Evolutionary conservation across 2,797 vertebrate genomes (phyloP), one percentile per base, ranked within the genome.

Genomic region (Mormyrops boulengeri): DNA sequence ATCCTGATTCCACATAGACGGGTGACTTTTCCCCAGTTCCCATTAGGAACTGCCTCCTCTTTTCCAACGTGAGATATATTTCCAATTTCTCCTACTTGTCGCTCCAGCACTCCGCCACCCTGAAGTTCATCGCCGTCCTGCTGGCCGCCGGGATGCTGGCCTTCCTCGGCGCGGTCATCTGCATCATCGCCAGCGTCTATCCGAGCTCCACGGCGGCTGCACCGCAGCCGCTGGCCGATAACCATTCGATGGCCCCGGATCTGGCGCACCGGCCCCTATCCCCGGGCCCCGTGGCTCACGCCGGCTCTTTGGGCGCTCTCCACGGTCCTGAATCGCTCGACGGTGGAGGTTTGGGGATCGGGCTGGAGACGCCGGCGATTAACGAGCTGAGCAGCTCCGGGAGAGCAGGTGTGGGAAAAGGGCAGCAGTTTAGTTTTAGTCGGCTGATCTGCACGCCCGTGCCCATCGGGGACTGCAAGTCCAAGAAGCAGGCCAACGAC

Each of bases 101-200:
- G 93, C 88, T 91, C 88, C 3, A 22, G 84, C 52, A 91, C 92
- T 93, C 94, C 95, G 96, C 96, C 94, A 99, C 95, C 97, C 98
- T 99, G 98, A 99, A 99, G 98, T 98, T 99, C 97, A 97, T 99
- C 88, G 97, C 97, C 90, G 95, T 98, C 88, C 97, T 99, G 91
- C 93, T 99, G 95, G 98, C 97, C 97, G 98, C 98, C 96, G 98
- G 98, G 94, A 98, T 99, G 98, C 97, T 99, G 97, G 98, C 98
- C 94, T 98, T 99, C 95, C 97, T 99, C 92, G 98, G 98, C 94
- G 98, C 98, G 91, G 97, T 99, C 89, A 98, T 98, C 94, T 99
- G 98, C 96, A 99, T 99, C 96, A 98, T 99, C 95, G 98, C 97
- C 92, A 98, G 97, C 93, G 97, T 99, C 90, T 97, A 98, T 95